Base-by-base conservation (phyloP, 1,140 invertebrate genomes). In the Caerostris extrusa region DNA sequence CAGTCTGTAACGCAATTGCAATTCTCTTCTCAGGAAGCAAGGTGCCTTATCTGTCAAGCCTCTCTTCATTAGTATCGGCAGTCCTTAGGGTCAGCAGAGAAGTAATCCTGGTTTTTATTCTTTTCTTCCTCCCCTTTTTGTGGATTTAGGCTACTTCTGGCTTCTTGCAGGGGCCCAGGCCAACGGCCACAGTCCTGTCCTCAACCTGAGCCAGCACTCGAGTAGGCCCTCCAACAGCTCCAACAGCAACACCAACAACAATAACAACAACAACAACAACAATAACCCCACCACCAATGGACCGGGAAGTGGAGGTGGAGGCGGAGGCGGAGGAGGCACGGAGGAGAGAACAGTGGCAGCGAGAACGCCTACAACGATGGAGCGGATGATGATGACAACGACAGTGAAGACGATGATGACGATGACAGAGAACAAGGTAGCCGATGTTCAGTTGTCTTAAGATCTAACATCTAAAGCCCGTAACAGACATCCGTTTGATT, bases 151-250 rank as follows among this genome's bases (percentile, higher is more conserved):
- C 94, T 94, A 93, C 94, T 94, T 94, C 90, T 93, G 86, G 95
- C 94, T 95, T 95, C 91, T 95, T 94, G 96, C 95, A 95, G 17
- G 95, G 98, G 98, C 98, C 94, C 98, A 98, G 71, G 98, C 98
- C 85, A 98, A 98, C 95, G 98, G 98, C 60, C 98, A 98, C 96
- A 98, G 98, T 97, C 98, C 98, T 83, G 98, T 98, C 71, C 96
- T 98, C 94, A 98, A 98, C 96, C 96, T 98, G 50, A 98, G 98
- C 7, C 98, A 98, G 96, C 98, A 97, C 57, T 98, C 98, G 85
- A 97, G 94, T 67, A 14, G 94, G 60, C 90, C 86, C 58, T 94
- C 93, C 60, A 94, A 90, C 61, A 90, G 57, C 77, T 67, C 58
- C 17, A 61, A 17, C 69, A 89, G 81, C 69, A 69, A 53, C 6